Percentiles rank a stretch among this genome's conserved stretches.
These are phyloP conservation scores for Calycopis cecrops DNA, from an alignment of 1,140 invertebrate species.

Conservation along the genomic window DNA sequence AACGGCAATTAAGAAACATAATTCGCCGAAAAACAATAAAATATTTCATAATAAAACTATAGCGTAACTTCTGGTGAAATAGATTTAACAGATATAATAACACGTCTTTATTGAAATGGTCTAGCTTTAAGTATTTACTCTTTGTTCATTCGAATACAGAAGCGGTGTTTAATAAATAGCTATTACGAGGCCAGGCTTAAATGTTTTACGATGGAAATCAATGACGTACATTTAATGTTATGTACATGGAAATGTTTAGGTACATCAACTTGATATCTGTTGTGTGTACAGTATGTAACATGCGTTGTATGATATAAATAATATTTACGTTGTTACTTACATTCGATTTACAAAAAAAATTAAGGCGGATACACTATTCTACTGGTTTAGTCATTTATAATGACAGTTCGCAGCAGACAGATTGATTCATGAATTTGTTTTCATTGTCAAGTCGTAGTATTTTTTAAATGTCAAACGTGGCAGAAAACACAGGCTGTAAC, in stretches of 20 bases:
- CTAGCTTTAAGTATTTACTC: background rate
- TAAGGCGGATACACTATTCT: conserved; percentile 7
- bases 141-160: background rate
- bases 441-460: background rate
- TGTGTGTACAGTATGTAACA: background rate
- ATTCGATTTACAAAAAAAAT: background rate
- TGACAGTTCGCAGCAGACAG: background rate
- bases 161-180: background rate
- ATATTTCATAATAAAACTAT: too few species aligned
- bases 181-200: background rate
- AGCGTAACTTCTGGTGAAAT: too few species aligned
- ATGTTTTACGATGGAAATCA: conserved; percentile 10
- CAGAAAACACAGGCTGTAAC: background rate
- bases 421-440: background rate
- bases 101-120: background rate
- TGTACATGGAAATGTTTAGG: background rate
- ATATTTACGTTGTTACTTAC: conserved; percentile 4
- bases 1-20: conserved; percentile 54
- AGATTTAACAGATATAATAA: background rate
- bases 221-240: conserved; percentile 2
- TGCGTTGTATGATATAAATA: background rate
- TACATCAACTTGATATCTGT: background rate
- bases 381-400: background rate
- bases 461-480: conserved; percentile 2
- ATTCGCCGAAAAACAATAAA: conserved; percentile 12